Evolutionary conservation across 2,797 vertebrate genomes (phyloP).

Genomic region (Rachycentron canadum): DNA sequence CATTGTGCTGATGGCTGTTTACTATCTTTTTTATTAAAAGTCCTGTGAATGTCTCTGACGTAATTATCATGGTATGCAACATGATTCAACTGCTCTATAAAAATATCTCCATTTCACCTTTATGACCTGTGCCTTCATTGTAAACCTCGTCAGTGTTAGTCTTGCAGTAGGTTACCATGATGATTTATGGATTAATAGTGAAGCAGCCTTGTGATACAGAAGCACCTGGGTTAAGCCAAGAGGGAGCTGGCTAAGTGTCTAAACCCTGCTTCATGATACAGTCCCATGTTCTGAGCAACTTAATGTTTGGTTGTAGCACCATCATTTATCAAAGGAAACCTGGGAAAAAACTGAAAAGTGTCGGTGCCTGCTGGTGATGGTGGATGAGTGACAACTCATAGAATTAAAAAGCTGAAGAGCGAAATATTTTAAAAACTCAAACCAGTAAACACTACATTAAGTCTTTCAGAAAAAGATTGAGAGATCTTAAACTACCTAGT

Average conservation of each 20-base stretch:
- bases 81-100: no score
- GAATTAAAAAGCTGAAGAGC: constrained; percentile 21
- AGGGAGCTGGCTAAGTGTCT: neutral
- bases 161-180: neutral
- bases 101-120: no score
- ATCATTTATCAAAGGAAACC: constrained; percentile 19
- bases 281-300: constrained; percentile 23
- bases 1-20: neutral
- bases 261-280: constrained; percentile 46
- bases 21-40: no score
- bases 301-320: constrained; percentile 50
- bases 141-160: no score
- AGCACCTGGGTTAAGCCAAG: constrained; percentile 35
- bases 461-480: constrained; percentile 20
- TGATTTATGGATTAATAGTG: neutral
- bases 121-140: no score
- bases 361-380: constrained; percentile 57
- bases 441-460: constrained; percentile 24
- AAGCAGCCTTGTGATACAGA: neutral
- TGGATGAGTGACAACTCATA: constrained; percentile 25
- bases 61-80: no score
- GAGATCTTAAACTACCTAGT: constrained; percentile 27
- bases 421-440: constrained; percentile 48
- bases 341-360: constrained; percentile 46
- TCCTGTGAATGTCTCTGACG: no score